Evolutionary conservation across 2,888 invertebrate genomes (phyloP), one percentile per base, ranked within the genome.

Genomic region (Aricia artaxerxes): DNA sequence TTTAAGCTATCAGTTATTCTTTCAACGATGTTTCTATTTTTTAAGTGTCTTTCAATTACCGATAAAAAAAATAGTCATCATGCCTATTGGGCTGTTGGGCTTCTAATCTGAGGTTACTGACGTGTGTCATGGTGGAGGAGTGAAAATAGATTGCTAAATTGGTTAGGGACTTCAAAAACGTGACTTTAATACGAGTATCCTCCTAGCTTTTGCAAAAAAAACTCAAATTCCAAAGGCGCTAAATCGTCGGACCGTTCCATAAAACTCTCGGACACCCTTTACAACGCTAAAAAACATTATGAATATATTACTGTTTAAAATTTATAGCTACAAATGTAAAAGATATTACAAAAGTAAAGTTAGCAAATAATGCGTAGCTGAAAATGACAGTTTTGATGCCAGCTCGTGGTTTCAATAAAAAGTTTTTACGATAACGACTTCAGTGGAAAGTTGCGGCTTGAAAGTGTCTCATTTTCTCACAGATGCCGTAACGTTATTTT

Each of bases 401-500:
- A 81, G 78, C 81, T 77, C 81, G 80, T 82, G 81, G 82, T 82
- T 84, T 84, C 83, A 82, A 81, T 82, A 82, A 84, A 84, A 86
- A 85, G 80, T 86, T 85, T 84, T 80, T 81, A 75, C 82, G 82
- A 84, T 57, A 76, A 76, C 76, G 76, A 84, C 83, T 83, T 79
- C 79, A 84, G 85, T 85, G 86, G 87, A 86, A 86, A 84, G 81
- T 85, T 44, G 44, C 83, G 80, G 79, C 82, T 81, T 81, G 53
- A 53, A 53, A 75, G 76, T 57, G 76, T 76, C 31, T 16, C 75
- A 31, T 75, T 69, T 24, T 75, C 75, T 75, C 53, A 53, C 75
- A 53, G 75, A 75, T 75, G 75, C 75, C 13, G 24, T 31, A 13
- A 31, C 24, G 24, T 31, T 76, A 73, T 73, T 69, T 69, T 69